Percentiles rank a stretch among this genome's conserved stretches.
Conservation (phyloP, 2,113 vertebrate genomes). For the Abramis brama region DNA sequence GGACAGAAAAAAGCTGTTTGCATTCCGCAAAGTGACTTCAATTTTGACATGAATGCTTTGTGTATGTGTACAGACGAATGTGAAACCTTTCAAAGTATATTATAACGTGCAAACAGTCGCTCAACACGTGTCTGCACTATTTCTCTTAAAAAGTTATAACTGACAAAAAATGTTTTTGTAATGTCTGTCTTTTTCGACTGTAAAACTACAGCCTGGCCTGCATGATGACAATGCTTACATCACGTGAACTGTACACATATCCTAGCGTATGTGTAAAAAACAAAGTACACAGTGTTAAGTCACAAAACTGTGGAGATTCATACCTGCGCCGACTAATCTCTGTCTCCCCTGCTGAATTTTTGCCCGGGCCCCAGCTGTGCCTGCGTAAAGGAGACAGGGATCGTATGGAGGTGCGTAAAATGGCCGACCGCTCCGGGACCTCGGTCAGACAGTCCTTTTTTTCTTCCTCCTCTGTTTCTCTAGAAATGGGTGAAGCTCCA, state of each 20-base stretch:
- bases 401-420: constrained; percentile 72
- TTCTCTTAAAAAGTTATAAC: too few relatives aligned
- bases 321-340: constrained; percentile 86
- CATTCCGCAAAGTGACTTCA: too few relatives aligned
- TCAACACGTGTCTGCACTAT: too few relatives aligned
- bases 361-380: constrained; percentile 91
- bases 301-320: constrained; percentile 47
- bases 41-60: too few relatives aligned
- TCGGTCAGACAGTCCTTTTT: constrained; percentile 84
- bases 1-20: too few relatives aligned
- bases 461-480: constrained; percentile 75
- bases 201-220: not conserved
- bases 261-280: too few relatives aligned
- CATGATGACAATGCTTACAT: too few relatives aligned
- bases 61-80: too few relatives aligned
- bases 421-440: constrained; percentile 67
- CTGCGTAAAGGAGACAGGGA: constrained; percentile 86
- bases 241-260: too few relatives aligned
- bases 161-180: not conserved
- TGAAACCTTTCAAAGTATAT: too few relatives aligned
- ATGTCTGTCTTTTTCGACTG: not conserved
- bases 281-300: not conserved
- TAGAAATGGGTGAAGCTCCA: constrained; percentile 39
- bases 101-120: too few relatives aligned
- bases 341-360: constrained; percentile 72